Conservation (phyloP, 2,888 invertebrate genomes). For the Pristionchus entomophagus region DNA sequence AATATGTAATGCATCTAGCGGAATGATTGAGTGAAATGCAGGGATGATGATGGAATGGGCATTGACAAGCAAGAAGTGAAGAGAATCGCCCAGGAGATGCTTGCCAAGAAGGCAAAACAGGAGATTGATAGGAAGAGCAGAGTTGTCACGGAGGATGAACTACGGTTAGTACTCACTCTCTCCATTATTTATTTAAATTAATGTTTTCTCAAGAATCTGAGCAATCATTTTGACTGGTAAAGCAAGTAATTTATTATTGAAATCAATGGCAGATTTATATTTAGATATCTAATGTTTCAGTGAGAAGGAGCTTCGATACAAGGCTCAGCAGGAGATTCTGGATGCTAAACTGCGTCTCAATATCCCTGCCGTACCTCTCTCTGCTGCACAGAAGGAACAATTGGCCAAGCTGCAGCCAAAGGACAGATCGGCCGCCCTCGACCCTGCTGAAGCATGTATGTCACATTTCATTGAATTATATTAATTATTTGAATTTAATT, state of each 20-base stretch:
- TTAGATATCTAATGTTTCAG: constrained; percentile 56
- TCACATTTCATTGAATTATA: not conserved
- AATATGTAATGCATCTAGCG: not conserved
- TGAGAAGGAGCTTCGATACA: constrained; percentile 90
- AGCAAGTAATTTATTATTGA: too few relatives aligned
- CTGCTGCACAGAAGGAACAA: constrained; percentile 26
- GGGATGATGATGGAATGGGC: not conserved
- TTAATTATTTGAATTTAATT: too few relatives aligned
- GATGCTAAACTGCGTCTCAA: constrained; percentile 82
- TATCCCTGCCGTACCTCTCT: not conserved
- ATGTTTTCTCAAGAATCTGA: too few relatives aligned
- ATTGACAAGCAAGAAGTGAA: constrained; percentile 46
- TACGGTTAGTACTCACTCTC: constrained; percentile 48
- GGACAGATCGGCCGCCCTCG: constrained; percentile 25
- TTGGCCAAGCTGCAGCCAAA: not conserved
- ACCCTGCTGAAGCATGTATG: constrained; percentile 40
- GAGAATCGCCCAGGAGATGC: constrained; percentile 48
- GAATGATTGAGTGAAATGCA: not conserved
- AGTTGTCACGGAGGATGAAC: constrained; percentile 48
- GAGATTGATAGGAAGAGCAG: constrained; percentile 45
- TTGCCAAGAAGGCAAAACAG: constrained; percentile 40
- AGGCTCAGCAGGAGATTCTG: constrained; percentile 92
- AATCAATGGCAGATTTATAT: too few relatives aligned
- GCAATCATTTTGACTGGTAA: too few relatives aligned
- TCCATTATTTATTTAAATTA: too few relatives aligned